Percentiles rank a stretch among this genome's conserved stretches.
These are phyloP conservation scores for Tragelaphus scriptus DNA, from an alignment of 2,113 vertebrate genomes.

Conservation along the genomic window DNA sequence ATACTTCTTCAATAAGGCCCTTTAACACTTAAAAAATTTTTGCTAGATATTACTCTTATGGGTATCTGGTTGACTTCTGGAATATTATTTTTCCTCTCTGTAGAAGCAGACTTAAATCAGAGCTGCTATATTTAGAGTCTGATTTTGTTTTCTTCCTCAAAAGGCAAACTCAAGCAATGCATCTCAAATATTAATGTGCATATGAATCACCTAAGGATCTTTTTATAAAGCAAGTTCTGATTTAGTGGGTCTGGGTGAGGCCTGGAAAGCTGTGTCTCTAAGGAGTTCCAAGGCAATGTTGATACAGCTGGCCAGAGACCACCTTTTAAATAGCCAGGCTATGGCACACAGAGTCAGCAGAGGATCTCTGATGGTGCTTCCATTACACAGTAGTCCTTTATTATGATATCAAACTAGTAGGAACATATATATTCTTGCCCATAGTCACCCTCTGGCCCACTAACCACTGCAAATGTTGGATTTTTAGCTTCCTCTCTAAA, in stretches of 20 bases:
- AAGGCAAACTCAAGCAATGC: background rate
- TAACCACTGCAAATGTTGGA: background rate
- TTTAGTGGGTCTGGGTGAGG: background rate
- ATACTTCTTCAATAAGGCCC: background rate
- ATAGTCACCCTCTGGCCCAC: background rate
- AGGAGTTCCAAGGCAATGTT: background rate
- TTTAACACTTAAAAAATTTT: background rate
- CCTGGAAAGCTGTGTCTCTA: background rate
- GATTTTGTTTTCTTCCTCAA: background rate
- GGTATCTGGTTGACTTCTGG: background rate
- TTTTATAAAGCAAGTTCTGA: background rate
- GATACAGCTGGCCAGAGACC: background rate
- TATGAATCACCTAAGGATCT: background rate
- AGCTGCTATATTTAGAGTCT: background rate
- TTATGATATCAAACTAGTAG: background rate
- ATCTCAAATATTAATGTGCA: background rate
- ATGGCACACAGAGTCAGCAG: background rate
- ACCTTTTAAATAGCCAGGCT: background rate
- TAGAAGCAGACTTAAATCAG: background rate
- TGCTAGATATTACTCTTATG: background rate
- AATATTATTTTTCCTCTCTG: background rate
- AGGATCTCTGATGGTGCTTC: background rate
- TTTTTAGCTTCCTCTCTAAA: background rate
- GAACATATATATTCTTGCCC: background rate
- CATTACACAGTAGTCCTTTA: background rate